A percentile compares a stretch with the other conserved stretches of the same genome.
These are phyloP conservation scores for Charaxes varanes DNA, from an alignment of 1,140 invertebrate species.

Conservation along the genomic window DNA sequence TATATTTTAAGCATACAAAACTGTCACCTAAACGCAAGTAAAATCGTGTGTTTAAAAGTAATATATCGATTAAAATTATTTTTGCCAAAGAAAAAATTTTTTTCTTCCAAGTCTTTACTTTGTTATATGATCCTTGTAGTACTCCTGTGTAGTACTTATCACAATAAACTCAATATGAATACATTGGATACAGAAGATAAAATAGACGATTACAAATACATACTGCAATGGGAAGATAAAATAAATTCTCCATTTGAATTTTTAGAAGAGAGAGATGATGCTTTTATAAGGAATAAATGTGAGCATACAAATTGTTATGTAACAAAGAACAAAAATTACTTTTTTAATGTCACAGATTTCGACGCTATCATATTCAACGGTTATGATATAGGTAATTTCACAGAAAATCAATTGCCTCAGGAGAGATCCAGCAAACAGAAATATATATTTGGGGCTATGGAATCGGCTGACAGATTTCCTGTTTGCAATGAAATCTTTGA, in stretches of 20 bases:
- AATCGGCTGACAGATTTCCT: neutral
- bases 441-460: neutral
- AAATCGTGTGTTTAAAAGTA: too few species aligned
- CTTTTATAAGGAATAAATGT: slow-evolving; percentile 15
- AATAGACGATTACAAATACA: slow-evolving; percentile 7
- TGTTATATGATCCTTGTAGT: too few species aligned
- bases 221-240: slow-evolving; percentile 11
- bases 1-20: too few species aligned
- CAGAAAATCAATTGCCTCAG: neutral
- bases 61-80: too few species aligned
- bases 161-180: too few species aligned
- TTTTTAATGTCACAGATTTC: slow-evolving; percentile 10
- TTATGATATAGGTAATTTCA: neutral
- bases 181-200: too few species aligned
- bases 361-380: slow-evolving; percentile 13
- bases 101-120: too few species aligned
- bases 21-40: too few species aligned
- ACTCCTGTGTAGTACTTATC: too few species aligned
- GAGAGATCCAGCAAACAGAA: neutral
- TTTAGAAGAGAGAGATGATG: slow-evolving; percentile 13
- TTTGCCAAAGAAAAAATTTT: too few species aligned
- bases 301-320: slow-evolving; percentile 18
- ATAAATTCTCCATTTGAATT: slow-evolving; percentile 15
- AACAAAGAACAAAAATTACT: slow-evolving; percentile 17
- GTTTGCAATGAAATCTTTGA: neutral